phyloP scores from a whole-genome alignment of 2,888 invertebrate species.

The Gonocerus acuteangulatus region DNA sequence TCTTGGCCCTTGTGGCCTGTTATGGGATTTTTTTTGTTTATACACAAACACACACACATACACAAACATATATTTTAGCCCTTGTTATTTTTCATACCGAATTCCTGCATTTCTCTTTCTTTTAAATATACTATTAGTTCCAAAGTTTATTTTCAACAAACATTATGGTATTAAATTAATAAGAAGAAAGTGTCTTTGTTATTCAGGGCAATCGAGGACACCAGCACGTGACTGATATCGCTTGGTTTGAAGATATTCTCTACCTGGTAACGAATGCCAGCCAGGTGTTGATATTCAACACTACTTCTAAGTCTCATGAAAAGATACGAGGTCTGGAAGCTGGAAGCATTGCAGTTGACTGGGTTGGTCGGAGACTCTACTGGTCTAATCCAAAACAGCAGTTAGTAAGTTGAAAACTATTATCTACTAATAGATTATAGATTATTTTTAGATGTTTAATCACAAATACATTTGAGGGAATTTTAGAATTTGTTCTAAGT shows the following conservation, averaged over 20 bases:
- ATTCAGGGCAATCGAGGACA: constrained; percentile 34
- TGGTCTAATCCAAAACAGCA: constrained; percentile 83
- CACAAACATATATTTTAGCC: too few species aligned
- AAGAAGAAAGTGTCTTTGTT: not conserved
- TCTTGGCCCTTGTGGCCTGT: too few species aligned
- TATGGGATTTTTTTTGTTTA: too few species aligned
- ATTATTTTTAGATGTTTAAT: too few species aligned
- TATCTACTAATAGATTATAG: too few species aligned
- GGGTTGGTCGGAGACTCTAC: constrained; percentile 82
- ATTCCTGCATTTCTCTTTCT: too few species aligned
- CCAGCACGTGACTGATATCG: constrained; percentile 46
- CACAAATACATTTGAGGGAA: not conserved
- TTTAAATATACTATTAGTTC: too few species aligned
- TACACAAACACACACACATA: too few species aligned
- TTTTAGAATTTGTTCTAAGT: not conserved
- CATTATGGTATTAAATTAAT: too few species aligned
- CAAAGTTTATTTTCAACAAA: too few species aligned
- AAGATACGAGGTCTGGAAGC: constrained; percentile 52
- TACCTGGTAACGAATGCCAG: constrained; percentile 69
- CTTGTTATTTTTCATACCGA: too few species aligned
- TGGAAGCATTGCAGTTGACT: constrained; percentile 77
- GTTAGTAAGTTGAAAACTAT: constrained; percentile 56
- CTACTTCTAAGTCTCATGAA: constrained; percentile 52
- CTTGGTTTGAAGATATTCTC: constrained; percentile 67
- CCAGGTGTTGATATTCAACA: constrained; percentile 63